Percentiles rank a stretch among this genome's conserved stretches.
phyloP scores from a whole-genome alignment of 2,888 invertebrate species.

The Drosophila nr. medialis region DNA sequence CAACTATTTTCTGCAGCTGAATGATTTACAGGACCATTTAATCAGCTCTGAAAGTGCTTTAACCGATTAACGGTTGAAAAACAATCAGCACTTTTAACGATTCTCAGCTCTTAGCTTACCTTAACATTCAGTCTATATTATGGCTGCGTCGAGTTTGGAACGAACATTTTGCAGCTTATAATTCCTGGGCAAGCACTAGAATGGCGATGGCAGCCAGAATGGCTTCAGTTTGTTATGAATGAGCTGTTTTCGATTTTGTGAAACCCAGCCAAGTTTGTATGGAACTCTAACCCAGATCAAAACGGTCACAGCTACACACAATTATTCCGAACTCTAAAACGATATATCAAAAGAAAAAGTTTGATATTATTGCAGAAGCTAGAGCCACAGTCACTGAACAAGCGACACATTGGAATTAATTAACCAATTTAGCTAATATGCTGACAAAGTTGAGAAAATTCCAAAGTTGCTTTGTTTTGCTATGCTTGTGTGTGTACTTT shows the following conservation, averaged over 20 bases:
- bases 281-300: not conserved
- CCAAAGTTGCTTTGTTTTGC: slow-evolving; percentile 28
- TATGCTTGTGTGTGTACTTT: not conserved
- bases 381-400: not conserved
- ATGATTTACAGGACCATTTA: not conserved
- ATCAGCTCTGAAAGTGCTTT: not conserved
- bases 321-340: not conserved
- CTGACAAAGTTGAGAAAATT: slow-evolving; percentile 49
- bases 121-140: not conserved
- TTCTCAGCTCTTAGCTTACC: not conserved
- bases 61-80: not conserved
- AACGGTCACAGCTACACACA: not conserved
- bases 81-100: not conserved
- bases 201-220: not conserved
- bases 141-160: too few relatives aligned
- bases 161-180: too few relatives aligned
- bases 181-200: not conserved
- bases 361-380: not conserved
- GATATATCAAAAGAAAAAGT: slow-evolving; percentile 6
- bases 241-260: not conserved
- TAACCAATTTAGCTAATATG: slow-evolving; percentile 65
- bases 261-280: not conserved
- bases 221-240: not conserved
- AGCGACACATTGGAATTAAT: slow-evolving; percentile 63
- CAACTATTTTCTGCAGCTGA: not conserved